Conservation (phyloP, 2,797 vertebrate genomes). For the Cottoperca gobio region DNA sequence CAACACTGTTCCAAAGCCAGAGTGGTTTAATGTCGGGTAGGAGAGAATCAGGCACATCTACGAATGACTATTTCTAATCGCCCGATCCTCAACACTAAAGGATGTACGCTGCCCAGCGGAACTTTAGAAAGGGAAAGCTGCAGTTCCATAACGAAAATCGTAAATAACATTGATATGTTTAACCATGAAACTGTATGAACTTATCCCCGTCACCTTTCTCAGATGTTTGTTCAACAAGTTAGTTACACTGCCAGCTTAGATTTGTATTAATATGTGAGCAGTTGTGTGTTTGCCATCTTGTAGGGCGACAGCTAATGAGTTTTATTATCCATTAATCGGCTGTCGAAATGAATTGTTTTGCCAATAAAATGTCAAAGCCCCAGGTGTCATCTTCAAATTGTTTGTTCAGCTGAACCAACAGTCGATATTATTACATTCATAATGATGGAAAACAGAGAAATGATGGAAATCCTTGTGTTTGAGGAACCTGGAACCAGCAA, state of each 20-base stretch:
- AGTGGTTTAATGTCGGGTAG: not conserved
- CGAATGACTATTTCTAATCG: not conserved
- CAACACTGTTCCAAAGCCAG: not conserved
- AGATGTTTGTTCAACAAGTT: not conserved
- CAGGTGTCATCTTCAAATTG: not conserved
- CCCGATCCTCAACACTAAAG: not conserved
- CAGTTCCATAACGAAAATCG: not conserved
- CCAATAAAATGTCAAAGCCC: not conserved
- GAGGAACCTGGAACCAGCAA: not conserved
- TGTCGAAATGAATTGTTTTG: not conserved
- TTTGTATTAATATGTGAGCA: not conserved
- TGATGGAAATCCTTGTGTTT: not conserved
- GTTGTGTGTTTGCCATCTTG: not conserved
- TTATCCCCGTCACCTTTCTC: not conserved
- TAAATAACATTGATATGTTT: not conserved
- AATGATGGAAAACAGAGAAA: not conserved
- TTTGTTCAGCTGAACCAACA: not conserved
- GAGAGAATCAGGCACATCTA: not conserved
- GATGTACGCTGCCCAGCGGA: not conserved
- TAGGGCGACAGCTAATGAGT: not conserved
- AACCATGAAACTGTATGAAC: not conserved
- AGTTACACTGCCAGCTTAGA: not conserved
- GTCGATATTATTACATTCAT: not conserved
- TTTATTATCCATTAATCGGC: not conserved
- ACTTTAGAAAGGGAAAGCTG: not conserved